Evolutionary conservation across 1,140 invertebrate genomes (phyloP).

Genomic region (Monomorium pharaonis): DNA sequence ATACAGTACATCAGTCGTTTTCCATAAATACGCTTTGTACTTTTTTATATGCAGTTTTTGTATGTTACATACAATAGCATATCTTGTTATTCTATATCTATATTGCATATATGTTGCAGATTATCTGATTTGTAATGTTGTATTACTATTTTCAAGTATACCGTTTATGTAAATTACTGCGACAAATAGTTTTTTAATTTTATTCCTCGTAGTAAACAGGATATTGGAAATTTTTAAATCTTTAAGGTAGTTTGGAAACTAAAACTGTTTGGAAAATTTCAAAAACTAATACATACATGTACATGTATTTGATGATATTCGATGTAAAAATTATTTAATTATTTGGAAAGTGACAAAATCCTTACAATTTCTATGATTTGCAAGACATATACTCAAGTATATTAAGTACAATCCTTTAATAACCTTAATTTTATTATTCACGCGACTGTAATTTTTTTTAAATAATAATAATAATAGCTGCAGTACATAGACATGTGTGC

Average conservation of each 20-base stretch:
- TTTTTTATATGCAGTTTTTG: conserved; percentile 1
- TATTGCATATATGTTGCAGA: background rate
- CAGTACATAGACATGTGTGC: background rate
- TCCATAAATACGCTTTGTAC: conserved; percentile 18
- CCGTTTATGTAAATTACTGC: background rate
- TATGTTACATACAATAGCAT: background rate
- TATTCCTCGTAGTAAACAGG: background rate
- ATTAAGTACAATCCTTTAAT: background rate
- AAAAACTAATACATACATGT: no score
- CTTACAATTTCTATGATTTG: background rate
- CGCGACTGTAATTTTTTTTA: background rate
- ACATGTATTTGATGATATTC: no score
- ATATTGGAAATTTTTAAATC: background rate
- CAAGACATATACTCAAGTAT: background rate
- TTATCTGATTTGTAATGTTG: background rate
- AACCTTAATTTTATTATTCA: background rate
- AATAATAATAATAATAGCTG: background rate
- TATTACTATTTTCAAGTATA: background rate
- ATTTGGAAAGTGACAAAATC: background rate
- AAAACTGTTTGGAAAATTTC: no score
- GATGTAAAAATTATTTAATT: background rate
- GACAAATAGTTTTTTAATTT: background rate
- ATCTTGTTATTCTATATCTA: background rate
- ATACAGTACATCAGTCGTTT: background rate
- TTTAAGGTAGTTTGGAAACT: background rate